A percentile compares a stretch with the other conserved stretches of the same genome.
These are phyloP conservation scores for Diadromus collaris DNA, from an alignment of 2,888 invertebrate genomes.

Conservation along the genomic window DNA sequence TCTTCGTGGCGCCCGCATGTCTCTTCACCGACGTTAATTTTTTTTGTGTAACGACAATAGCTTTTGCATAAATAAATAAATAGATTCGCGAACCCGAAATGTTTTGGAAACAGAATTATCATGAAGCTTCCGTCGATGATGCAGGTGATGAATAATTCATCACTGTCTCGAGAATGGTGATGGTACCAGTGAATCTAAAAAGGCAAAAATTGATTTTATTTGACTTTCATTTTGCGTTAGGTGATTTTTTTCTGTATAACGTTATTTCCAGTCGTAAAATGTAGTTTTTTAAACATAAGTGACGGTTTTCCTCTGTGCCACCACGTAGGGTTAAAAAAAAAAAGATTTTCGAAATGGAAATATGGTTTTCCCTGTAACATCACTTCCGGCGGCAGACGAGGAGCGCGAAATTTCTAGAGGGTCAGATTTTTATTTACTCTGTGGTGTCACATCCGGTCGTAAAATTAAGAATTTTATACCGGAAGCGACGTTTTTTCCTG, in stretches of 20 bases:
- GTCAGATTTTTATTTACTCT: too few relatives aligned
- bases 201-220: not conserved
- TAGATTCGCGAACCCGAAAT: slow-evolving; percentile 46
- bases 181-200: not conserved
- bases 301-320: too few relatives aligned
- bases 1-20: slow-evolving; percentile 54
- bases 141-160: slow-evolving; percentile 71
- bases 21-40: slow-evolving; percentile 13
- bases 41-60: not conserved
- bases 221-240: not conserved
- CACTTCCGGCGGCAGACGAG: too few relatives aligned
- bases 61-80: slow-evolving; percentile 40
- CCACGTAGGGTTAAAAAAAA: too few relatives aligned
- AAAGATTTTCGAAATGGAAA: too few relatives aligned
- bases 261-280: too few relatives aligned
- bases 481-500: too few relatives aligned
- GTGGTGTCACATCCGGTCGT: too few relatives aligned
- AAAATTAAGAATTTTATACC: too few relatives aligned
- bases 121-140: slow-evolving; percentile 24
- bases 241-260: not conserved
- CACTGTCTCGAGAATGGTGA: slow-evolving; percentile 3
- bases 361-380: too few relatives aligned
- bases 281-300: too few relatives aligned
- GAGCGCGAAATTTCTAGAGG: too few relatives aligned
- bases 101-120: slow-evolving; percentile 75